These are phyloP conservation scores for Diplazon laetatorius DNA, from an alignment of 2,888 invertebrate genomes.

Conservation along the genomic window DNA sequence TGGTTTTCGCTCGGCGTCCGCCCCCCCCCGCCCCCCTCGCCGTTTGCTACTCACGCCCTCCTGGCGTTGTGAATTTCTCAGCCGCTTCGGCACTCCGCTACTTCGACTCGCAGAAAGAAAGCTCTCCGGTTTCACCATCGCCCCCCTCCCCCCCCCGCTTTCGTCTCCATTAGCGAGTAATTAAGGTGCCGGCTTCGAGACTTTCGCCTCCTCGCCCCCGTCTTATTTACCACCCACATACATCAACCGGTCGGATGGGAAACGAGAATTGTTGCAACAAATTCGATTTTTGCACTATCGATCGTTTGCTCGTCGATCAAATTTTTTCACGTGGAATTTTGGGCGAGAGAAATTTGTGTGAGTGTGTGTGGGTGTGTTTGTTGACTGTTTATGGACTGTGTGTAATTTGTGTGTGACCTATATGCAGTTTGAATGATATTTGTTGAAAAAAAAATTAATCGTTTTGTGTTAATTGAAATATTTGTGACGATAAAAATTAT, in stretches of 20 bases:
- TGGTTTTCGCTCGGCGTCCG: slow-evolving; percentile 5
- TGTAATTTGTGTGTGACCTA: no score
- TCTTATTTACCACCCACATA: background rate
- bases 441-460: no score
- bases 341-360: background rate
- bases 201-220: slow-evolving; percentile 25
- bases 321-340: no score
- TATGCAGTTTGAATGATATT: no score
- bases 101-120: slow-evolving; percentile 26
- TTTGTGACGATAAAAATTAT: no score
- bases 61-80: slow-evolving; percentile 49
- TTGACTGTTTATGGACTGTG: no score
- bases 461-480: no score
- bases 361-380: background rate
- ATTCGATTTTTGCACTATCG: slow-evolving; percentile 7
- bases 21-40: no score
- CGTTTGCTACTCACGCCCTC: no score
- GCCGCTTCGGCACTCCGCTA: slow-evolving; percentile 1
- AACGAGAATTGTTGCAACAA: slow-evolving; percentile 14
- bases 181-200: slow-evolving; percentile 56
- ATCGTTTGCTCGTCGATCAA: background rate
- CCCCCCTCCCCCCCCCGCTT: slow-evolving; percentile 41
- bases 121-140: background rate
- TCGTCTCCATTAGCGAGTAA: slow-evolving; percentile 64
- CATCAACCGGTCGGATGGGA: slow-evolving; percentile 14